Conservation (phyloP, 1,140 invertebrate species). For the Drosophila nannoptera region DNA sequence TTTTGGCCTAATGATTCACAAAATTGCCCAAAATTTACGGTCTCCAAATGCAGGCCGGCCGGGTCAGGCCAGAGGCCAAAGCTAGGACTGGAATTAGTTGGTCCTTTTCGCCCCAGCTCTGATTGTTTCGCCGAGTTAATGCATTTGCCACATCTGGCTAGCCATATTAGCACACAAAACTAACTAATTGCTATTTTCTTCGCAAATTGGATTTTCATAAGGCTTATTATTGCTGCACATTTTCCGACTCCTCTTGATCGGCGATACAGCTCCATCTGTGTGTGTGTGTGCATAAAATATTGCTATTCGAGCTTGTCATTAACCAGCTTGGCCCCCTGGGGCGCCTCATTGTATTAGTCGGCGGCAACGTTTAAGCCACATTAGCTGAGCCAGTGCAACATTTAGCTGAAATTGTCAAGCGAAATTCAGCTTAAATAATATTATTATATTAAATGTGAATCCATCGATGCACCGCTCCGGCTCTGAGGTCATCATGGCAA, state of each 20-base stretch:
- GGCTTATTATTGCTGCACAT: slow-evolving; percentile 42
- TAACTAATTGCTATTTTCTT: slow-evolving; percentile 74
- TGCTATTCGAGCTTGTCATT: slow-evolving; percentile 35
- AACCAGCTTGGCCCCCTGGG: not conserved
- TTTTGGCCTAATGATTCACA: slow-evolving; percentile 74
- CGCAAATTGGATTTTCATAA: slow-evolving; percentile 69
- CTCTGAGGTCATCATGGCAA: slow-evolving; percentile 4
- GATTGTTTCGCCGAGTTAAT: slow-evolving; percentile 63
- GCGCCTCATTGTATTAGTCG: slow-evolving; percentile 12
- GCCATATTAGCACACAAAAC: slow-evolving; percentile 45
- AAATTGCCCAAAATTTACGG: slow-evolving; percentile 69
- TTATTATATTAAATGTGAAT: slow-evolving; percentile 31
- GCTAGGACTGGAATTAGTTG: slow-evolving; percentile 4
- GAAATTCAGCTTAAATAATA: slow-evolving; percentile 27
- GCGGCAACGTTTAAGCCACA: slow-evolving; percentile 11
- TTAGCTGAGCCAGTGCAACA: slow-evolving; percentile 21
- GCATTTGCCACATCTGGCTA: slow-evolving; percentile 54
- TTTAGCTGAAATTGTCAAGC: slow-evolving; percentile 25
- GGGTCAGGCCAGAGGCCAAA: slow-evolving; percentile 18
- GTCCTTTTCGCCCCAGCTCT: slow-evolving; percentile 23
- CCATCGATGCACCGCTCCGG: no score
- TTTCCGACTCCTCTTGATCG: slow-evolving; percentile 29
- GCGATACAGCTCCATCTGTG: slow-evolving; percentile 3
- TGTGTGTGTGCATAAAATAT: slow-evolving; percentile 35
- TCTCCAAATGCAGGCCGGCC: slow-evolving; percentile 27